Evolutionary conservation across 1,140 invertebrate genomes (phyloP), one percentile per base, ranked within the genome.

Genomic region (Melipona quadrifasciata): DNA sequence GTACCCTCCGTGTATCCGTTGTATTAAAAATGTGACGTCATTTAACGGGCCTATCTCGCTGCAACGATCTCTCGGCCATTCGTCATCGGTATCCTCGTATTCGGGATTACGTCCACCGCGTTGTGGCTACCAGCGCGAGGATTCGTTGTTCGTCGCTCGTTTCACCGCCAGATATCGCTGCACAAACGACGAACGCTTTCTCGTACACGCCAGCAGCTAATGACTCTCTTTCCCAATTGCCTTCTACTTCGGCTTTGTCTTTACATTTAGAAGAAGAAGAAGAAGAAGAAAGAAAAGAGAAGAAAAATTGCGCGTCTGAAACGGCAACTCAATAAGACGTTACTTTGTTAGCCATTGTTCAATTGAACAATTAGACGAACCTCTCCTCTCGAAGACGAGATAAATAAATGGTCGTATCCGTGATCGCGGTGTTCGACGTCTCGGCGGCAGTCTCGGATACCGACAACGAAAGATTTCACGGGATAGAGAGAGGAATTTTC

Each of bases 1-100:
- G 73, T 82, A 79, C 53, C 74, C 64, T 80, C 39, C 77, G 75
- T 68, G 80, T 65, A 58, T 76, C 75, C 67, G 83, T 75, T 89
- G 89, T 92, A 92, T 91, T 92, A 92, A 92, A 93, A 92, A 93
- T 91, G 82, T 90, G 88, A 93, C 85, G 87, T 92, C 88, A 90
- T 93, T 92, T 91, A 92, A 92, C 86, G 84, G 86, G 17, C 86
- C 72, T 92, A 91, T 92, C 91, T 91, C 72, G 64, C 82, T 64
- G 81, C 76, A 47, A 77, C 74, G 39, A 91, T 92, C 91, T 92
- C 85, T 71, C 68, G 79, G 73, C 89, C 89, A 91, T 92, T 92
- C 88, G 90, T 91, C 90, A 92, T 93, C 90, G 82, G 64, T 78
- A 82, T 89, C 88, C 87, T 88, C 80, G 87, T 89, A 89, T 90